Evolutionary conservation across 2,797 vertebrate genomes (phyloP), one percentile per base, ranked within the genome.

Genomic region (Mus spretus): DNA sequence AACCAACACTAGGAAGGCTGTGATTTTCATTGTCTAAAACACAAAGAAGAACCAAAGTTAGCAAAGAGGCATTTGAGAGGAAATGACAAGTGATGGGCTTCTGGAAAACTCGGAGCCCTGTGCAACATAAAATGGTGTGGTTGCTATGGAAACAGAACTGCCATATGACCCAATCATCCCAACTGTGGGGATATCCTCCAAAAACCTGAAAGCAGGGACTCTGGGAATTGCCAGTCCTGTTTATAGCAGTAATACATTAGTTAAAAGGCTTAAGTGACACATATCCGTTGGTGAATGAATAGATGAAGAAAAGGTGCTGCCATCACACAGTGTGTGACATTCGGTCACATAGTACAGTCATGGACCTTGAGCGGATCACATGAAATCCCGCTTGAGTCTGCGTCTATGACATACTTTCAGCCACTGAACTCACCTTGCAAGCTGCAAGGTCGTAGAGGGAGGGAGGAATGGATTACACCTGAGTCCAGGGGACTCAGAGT

Each of bases 21-120:
- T 84, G 13, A 37, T 70, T 65, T 91, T 86, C 83, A 55, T 59
- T 67, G 72, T 61, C 31, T 70, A 50, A 77, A 93, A 82, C 28
- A 83, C 9, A 89, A 72, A 3, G 15, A 79, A 78, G 20, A 89
- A 82, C 19, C 47, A 83, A 93, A 55, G 26, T 28, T n/a, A 57
- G 19, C 19, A 78, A 78, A 82, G 70, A n/a, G 72, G 80, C 50
- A 24, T 88, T 79, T 92, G 75, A 91, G n/a, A 81, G 31, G 85
- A 70, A 77, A 61, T 89, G 89, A 89, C 84, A 24, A 47, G 34
- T n/a, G 74, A 47, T 17, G 9, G 90, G 6, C 6, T 79, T 47
- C 6, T 75, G n/a, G 81, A 75, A 59, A 92, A 80, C 89, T 1
- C 37, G 4, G 37, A 61, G 24, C 10, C 28, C 65, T 44, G 6